These are phyloP conservation scores for Lepus timidus DNA, from an alignment of 2,113 vertebrate genomes.

Conservation along the genomic window DNA sequence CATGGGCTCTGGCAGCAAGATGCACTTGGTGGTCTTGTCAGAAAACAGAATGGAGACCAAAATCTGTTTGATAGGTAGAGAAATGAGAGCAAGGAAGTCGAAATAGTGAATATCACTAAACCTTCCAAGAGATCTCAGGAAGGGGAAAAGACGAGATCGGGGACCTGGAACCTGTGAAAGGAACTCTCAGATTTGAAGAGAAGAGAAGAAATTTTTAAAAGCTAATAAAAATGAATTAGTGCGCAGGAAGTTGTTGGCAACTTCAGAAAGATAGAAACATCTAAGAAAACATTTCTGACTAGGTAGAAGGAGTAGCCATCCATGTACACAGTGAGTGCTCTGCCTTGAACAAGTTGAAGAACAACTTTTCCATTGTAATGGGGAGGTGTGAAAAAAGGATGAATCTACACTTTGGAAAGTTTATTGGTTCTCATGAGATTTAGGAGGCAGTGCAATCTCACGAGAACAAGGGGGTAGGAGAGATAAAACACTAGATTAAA, in stretches of 20 bases:
- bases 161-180: neutral
- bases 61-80: neutral
- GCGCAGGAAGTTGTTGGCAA: neutral
- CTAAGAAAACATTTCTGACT: neutral
- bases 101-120: neutral
- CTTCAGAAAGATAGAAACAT: neutral
- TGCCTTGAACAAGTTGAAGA: neutral
- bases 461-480: neutral
- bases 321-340: no score
- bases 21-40: neutral
- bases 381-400: neutral
- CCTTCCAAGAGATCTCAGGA: neutral
- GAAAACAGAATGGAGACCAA: neutral
- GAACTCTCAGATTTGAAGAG: neutral
- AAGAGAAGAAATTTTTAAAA: neutral
- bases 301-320: no score
- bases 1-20: neutral
- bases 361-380: neutral
- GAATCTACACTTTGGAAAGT: neutral
- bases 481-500: neutral
- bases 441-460: neutral
- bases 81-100: neutral
- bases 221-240: neutral
- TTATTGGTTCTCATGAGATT: neutral
- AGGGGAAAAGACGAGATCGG: neutral